Conservation (phyloP, 2,113 vertebrate species). For the Hydrochoerus hydrochaeris region DNA sequence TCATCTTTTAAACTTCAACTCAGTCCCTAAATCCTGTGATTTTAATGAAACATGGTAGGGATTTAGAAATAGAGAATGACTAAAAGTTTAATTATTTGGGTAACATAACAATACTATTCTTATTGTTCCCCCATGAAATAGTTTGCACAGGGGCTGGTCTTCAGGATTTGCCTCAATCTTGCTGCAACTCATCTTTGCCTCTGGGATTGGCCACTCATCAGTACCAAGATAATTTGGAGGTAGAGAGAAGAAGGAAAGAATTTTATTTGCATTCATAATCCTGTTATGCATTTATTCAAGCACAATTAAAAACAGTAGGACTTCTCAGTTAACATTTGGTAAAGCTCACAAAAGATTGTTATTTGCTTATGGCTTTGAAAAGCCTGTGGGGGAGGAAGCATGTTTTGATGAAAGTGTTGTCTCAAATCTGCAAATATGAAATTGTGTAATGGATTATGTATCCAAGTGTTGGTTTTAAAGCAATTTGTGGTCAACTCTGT, state of each 20-base stretch:
- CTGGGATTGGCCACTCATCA: conserved; percentile 31
- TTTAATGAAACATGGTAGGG: conserved; percentile 2
- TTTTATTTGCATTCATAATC: conserved; percentile 49
- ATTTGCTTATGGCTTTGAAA: conserved; percentile 70
- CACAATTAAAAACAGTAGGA: conserved; percentile 77
- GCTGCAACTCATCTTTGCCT: conserved; percentile 34
- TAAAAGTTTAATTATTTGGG: conserved; percentile 44
- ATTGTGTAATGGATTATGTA: neutral
- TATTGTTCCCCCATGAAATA: conserved; percentile 35
- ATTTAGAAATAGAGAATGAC: neutral
- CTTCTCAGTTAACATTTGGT: conserved; percentile 79
- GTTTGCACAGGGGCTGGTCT: conserved; percentile 36
- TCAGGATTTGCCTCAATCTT: neutral
- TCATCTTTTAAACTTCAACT: conserved; percentile 21
- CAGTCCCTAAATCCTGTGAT: neutral
- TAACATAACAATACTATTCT: conserved; percentile 7
- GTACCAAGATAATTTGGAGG: conserved; percentile 27
- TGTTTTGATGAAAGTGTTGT: conserved; percentile 63
- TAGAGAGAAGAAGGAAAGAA: neutral
- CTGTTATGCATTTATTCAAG: conserved; percentile 65
- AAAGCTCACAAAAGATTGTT: conserved; percentile 70
- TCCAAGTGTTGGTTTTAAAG: neutral
- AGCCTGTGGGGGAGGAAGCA: conserved; percentile 38
- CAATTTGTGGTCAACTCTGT: conserved; percentile 21
- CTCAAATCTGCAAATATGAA: conserved; percentile 58